A percentile compares a stretch with the other conserved stretches of the same genome.
Evolutionary conservation across 2,888 invertebrate genomes (phyloP).

Genomic region (Drosophila flavopinicola): DNA sequence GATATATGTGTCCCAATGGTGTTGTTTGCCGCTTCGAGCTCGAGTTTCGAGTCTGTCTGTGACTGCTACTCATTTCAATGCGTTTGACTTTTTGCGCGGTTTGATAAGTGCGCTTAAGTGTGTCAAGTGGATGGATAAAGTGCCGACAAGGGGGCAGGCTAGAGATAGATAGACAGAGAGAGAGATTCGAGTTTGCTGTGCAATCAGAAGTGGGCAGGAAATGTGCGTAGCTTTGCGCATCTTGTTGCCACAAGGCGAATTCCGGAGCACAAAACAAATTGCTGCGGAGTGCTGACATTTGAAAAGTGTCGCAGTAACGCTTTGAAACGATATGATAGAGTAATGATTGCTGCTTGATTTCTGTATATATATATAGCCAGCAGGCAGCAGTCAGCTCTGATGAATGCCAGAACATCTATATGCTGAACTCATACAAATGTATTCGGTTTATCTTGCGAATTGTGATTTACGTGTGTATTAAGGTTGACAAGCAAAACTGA

Average conservation of each 20-base stretch:
- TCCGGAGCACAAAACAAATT: slow-evolving; percentile 38
- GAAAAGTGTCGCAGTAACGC: slow-evolving; percentile 40
- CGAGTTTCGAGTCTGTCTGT: slow-evolving; percentile 45
- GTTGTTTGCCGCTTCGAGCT: slow-evolving; percentile 46
- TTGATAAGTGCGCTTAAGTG: slow-evolving; percentile 65
- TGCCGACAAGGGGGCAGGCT: slow-evolving; percentile 6
- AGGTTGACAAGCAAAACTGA: background rate
- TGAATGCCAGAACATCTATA: background rate
- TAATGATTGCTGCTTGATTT: slow-evolving; percentile 42
- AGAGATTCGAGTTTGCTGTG: slow-evolving; percentile 42
- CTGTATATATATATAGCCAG: background rate
- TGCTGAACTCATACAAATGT: slow-evolving; percentile 3
- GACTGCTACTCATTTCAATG: slow-evolving; percentile 65
- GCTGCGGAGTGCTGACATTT: slow-evolving; percentile 48
- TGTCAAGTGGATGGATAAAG: slow-evolving; percentile 53
- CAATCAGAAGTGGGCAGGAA: slow-evolving; percentile 69
- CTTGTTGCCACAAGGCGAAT: slow-evolving; percentile 49
- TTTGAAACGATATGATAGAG: slow-evolving; percentile 45
- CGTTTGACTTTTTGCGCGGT: slow-evolving; percentile 68
- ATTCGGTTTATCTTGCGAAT: background rate
- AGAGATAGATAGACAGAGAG: background rate
- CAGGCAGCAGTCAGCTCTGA: slow-evolving; percentile 14
- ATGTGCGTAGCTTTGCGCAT: slow-evolving; percentile 57
- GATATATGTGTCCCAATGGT: slow-evolving; percentile 73
- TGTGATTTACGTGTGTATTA: background rate